These are phyloP conservation scores for Pilophorus perplexus DNA, from an alignment of 2,888 invertebrate genomes.

Conservation along the genomic window DNA sequence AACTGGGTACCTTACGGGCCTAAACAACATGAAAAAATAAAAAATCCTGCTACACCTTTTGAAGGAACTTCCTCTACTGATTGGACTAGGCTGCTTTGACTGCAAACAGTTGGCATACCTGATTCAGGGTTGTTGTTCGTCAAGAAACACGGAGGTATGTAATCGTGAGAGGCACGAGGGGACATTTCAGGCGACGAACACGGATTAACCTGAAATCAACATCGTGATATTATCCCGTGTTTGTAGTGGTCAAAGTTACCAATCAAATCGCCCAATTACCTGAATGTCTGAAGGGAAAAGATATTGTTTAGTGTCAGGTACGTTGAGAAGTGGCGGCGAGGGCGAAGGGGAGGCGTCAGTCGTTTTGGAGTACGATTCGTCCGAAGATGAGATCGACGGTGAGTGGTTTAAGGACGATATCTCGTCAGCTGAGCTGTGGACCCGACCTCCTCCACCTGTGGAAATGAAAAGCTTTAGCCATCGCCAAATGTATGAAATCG, in stretches of 20 bases:
- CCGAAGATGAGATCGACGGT: conserved; percentile 75
- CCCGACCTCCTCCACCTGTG: conserved; percentile 54
- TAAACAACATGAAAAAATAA: no score
- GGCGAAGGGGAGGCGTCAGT: conserved; percentile 68
- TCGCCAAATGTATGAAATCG: no score
- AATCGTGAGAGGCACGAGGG: conserved; percentile 56
- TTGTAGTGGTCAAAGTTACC: conserved; percentile 41
- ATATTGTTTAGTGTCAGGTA: conserved; percentile 58
- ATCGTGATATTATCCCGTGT: conserved; percentile 48
- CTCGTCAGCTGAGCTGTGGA: conserved; percentile 78
- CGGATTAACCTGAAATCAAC: conserved; percentile 51
- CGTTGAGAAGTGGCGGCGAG: conserved; percentile 54
- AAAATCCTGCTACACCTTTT: no score
- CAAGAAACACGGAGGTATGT: conserved; percentile 56
- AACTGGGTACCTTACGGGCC: no score
- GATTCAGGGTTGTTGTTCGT: conserved; percentile 48
- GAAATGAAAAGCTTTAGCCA: neutral
- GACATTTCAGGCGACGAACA: conserved; percentile 54
- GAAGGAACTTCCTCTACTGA: no score
- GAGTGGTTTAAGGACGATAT: conserved; percentile 77
- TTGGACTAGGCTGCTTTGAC: no score
- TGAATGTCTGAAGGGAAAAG: conserved; percentile 64
- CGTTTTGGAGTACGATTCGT: conserved; percentile 79
- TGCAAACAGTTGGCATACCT: conserved; percentile 6
- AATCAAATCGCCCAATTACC: conserved; percentile 52